Base-by-base conservation (phyloP, 2,797 vertebrate genomes). In the Falco naumanni region DNA sequence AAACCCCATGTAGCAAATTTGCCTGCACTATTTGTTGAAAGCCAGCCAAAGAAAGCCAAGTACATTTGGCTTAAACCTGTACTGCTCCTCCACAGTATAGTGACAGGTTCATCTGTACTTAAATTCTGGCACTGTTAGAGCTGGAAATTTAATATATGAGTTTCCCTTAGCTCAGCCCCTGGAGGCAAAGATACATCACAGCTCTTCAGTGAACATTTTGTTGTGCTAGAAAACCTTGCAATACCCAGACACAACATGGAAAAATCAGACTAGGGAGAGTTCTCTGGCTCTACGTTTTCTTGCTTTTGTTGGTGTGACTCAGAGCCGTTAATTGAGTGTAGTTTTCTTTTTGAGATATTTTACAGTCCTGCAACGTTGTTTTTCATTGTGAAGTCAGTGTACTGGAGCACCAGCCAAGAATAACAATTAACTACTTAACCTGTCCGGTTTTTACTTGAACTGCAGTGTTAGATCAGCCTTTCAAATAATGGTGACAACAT, bases 391-490 rank as follows among this genome's bases (percentile, higher is more conserved):
- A 65, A 90, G 20, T 83, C 80, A 57, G 50, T 18, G 41, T 66
- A 56, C 24, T 71, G 57, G 83, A 96, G 75, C 47, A 54, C 65
- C 64, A 94, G 96, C 96, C 96, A 98, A 97, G 95, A 98, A 97
- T 91, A 97, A 96, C 95, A 97, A 96, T 95, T 94, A 97, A 51
- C 53, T 97, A 94, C 95, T 97, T 96, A 96, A 86, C 82, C 93
- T 96, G 95, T 95, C 88, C 77, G 59, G 88, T 82, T 97, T 87
- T 95, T 84, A 66, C 47, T 92, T 4, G 9, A 95, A 68, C 79
- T 75, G 39, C 72, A 65, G 66, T 74, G 80, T 92, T 94, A 94
- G 78, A 91, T 95, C 87, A 91, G 72, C 86, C 70, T 92, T 94
- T 95, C 83, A 94, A 95, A 90, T 88, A 93, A 77, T 84, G 76